Conservation (phyloP, 2,797 vertebrate species). For the Pteronotus mesoamericanus region DNA sequence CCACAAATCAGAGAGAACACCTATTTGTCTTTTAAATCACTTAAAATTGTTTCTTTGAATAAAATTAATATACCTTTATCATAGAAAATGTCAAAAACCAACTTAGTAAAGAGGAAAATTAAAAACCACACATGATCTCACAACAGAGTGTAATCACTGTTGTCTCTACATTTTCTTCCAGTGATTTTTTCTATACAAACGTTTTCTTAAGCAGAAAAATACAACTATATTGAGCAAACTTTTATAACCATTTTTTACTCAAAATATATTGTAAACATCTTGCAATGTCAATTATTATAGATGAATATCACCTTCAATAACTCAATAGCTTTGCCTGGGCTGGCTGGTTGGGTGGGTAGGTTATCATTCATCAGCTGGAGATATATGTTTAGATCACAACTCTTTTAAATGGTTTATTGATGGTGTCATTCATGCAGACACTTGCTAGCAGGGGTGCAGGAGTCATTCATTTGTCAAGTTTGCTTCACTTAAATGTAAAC, state of each 20-base stretch:
- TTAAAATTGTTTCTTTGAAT: background rate
- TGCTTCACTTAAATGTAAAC: background rate
- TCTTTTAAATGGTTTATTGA: background rate
- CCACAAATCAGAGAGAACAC: background rate
- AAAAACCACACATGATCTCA: background rate
- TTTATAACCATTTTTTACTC: background rate
- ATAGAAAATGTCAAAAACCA: background rate
- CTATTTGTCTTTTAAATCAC: background rate
- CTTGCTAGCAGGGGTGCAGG: background rate
- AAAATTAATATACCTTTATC: background rate
- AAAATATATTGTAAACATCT: background rate
- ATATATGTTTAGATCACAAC: background rate
- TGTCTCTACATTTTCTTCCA: background rate
- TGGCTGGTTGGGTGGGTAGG: background rate
- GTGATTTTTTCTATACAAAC: background rate
- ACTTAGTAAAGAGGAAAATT: background rate
- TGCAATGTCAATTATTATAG: background rate
- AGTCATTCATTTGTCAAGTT: background rate
- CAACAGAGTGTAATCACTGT: background rate
- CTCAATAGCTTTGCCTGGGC: background rate
- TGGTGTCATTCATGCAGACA: background rate
- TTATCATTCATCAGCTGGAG: background rate
- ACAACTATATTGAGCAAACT: background rate
- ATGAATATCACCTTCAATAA: background rate
- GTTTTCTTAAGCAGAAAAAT: background rate